Percentiles rank a stretch among this genome's conserved stretches.
phyloP scores from a whole-genome alignment of 2,113 vertebrate species.

The Pristiophorus japonicus region DNA sequence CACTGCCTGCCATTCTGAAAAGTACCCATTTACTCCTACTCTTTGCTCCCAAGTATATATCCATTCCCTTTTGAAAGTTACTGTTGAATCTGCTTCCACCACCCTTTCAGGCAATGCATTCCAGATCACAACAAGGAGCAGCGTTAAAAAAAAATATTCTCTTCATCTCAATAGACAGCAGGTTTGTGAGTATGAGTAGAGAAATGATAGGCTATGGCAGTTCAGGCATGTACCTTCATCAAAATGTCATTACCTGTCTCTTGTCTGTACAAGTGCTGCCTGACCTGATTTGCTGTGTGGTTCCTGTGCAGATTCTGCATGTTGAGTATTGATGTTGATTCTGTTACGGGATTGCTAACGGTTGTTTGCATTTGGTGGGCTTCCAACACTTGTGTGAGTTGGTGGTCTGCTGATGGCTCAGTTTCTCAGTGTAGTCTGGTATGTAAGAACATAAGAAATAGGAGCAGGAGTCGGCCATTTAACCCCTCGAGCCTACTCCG shows the following conservation, averaged over 20 bases:
- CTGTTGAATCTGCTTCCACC: neutral
- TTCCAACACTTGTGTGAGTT: neutral
- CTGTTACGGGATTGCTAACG: neutral
- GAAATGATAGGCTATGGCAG: neutral
- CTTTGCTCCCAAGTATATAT: no score
- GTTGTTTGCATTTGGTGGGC: neutral
- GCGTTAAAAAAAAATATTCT: neutral
- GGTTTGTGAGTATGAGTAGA: neutral
- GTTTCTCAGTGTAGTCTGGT: neutral
- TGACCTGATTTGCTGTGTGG: neutral
- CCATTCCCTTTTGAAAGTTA: neutral
- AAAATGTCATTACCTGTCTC: neutral
- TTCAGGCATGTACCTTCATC: neutral
- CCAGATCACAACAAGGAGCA: neutral
- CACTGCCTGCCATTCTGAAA: no score
- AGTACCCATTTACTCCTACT: no score
- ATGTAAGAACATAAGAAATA: no score
- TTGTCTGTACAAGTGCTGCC: neutral
- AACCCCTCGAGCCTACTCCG: no score
- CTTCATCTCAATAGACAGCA: neutral
- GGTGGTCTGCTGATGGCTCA: neutral
- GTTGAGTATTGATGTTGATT: neutral
- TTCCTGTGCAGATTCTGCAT: neutral
- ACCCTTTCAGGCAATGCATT: neutral
- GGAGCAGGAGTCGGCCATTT: no score